Percentiles rank a stretch among this genome's conserved stretches.
Conservation (phyloP, 2,888 invertebrate species). For the Leptinotarsa juncta region DNA sequence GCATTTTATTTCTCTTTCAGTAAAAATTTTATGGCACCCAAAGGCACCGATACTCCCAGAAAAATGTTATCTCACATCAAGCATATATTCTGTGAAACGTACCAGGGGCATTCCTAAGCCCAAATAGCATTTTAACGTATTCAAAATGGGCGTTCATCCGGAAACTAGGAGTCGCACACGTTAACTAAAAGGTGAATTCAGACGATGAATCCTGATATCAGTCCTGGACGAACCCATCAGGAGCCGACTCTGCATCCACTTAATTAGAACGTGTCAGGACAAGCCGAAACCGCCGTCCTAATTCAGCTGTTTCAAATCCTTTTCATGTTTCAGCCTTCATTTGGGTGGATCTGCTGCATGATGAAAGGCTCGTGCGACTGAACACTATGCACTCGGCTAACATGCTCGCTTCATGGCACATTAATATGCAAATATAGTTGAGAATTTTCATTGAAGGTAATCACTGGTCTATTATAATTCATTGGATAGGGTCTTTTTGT, state of each 20-base stretch:
- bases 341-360: neutral
- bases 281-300: slow-evolving; percentile 5
- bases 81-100: neutral
- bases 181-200: neutral
- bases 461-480: slow-evolving; percentile 4
- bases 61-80: neutral
- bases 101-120: neutral
- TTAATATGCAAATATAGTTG: slow-evolving; percentile 2
- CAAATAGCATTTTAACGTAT: neutral
- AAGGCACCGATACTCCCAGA: too few relatives aligned
- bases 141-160: neutral
- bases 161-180: neutral
- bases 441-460: slow-evolving; percentile 4
- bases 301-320: slow-evolving; percentile 6
- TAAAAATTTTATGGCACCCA: too few relatives aligned
- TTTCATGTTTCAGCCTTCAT: neutral
- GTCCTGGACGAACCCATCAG: neutral
- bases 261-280: slow-evolving; percentile 5
- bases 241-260: neutral
- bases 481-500: neutral
- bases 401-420: neutral
- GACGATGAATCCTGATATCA: neutral
- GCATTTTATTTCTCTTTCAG: too few relatives aligned
- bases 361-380: neutral
- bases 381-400: slow-evolving; percentile 5